Evolutionary conservation across 2,888 invertebrate genomes (phyloP), one percentile per base, ranked within the genome.

Genomic region (Corythucha ciliata): DNA sequence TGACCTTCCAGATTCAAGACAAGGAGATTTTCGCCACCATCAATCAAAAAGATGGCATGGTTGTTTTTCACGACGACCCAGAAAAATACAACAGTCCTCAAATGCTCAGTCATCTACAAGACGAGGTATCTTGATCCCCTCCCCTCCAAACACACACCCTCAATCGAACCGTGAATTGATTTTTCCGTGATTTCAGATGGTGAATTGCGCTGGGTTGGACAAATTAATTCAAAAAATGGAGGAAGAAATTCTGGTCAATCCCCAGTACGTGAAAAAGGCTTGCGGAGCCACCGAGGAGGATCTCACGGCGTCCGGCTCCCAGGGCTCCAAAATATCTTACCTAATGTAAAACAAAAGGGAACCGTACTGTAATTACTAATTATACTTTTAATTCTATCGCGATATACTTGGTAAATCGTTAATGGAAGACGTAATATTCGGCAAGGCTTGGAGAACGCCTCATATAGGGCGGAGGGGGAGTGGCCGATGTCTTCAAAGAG

Each of bases 1-100:
- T 22, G 2, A n/a, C 18, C 12, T 21, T 63, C 26, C 62, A 93
- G 92, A 96, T 97, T 64, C 92, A 93, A 72, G 91, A 92, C 67
- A 87, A 89, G 48, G 92, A 94, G 73, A 96, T 97, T 62, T 93
- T 84, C 72, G 96, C 96, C 22, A 87, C 88, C 63, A 94, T 97
- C 60, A 93, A 94, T 72, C 91, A 94, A 72, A 90, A 89, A 69
- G 94, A 96, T 71, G 94, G 96, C 12, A 96, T 96, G 94, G 94
- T 97, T 14, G 78, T 91, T 48, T 97, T 97, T 68, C 80, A 89
- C 61, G 94, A 96, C 65, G 90, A 89, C 68, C 93, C 93, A 8
- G 93, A 94, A 67, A 92, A 91, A 68, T 94, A 88, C 68, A 87
- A 91, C 63, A 87, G 89, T 57, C 86, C 91, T 0, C 79, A 80